These are phyloP conservation scores for Callithrix jacchus DNA, from an alignment of 2,113 vertebrate genomes.

Conservation along the genomic window DNA sequence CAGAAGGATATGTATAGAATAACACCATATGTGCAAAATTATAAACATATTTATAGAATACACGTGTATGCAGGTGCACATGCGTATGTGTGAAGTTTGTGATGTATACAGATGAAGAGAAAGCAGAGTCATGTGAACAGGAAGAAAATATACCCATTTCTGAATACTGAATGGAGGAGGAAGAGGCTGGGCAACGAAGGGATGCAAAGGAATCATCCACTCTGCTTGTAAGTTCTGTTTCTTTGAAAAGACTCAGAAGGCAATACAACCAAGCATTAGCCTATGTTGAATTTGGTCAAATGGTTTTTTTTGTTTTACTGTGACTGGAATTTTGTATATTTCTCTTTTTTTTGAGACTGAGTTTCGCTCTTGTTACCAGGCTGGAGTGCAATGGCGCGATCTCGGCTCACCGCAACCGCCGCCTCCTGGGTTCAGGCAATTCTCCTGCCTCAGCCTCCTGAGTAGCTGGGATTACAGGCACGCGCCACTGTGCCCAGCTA, in stretches of 20 bases:
- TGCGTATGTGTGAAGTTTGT: no score
- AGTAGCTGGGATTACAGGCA: no score
- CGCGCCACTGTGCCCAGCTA: no score
- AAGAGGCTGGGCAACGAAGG: no score
- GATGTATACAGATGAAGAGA: neutral
- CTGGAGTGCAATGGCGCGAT: no score
- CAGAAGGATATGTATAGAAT: neutral
- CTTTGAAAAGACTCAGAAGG: neutral
- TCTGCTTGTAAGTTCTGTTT: neutral
- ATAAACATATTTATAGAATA: neutral
- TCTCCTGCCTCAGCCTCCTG: no score
- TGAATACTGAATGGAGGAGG: neutral
- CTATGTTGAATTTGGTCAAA: no score
- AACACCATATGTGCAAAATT: neutral
- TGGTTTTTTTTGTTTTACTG: no score
- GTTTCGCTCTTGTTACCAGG: no score
- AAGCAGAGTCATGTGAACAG: accelerated
- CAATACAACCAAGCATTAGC: neutral
- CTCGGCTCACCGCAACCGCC: no score
- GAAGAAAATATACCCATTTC: neutral
- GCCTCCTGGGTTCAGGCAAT: no score
- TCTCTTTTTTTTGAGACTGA: no score
- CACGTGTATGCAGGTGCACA: accelerated
- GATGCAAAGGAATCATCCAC: neutral
- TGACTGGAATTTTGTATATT: neutral